Conservation (phyloP, 2,113 vertebrate genomes). For the Phodopus roborovskii region DNA sequence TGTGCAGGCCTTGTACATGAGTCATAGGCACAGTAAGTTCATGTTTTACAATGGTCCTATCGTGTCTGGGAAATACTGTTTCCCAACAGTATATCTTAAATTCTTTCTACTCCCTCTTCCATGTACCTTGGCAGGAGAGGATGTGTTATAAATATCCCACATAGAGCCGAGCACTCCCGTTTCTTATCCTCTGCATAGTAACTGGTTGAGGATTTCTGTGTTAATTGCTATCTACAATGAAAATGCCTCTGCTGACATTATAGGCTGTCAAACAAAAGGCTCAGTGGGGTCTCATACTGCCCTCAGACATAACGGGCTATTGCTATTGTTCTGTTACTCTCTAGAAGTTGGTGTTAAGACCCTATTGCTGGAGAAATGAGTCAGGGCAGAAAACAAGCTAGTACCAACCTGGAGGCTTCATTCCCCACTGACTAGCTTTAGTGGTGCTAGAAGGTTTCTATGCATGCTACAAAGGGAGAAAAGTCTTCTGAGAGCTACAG, state of each 20-base stretch:
- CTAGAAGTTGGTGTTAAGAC: background rate
- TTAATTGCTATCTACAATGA: background rate
- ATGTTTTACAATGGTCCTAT: background rate
- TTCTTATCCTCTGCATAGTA: background rate
- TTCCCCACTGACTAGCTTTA: background rate
- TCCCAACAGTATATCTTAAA: background rate
- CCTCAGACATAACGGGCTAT: background rate
- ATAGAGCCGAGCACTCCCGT: background rate
- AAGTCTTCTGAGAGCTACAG: background rate
- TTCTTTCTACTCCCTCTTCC: background rate
- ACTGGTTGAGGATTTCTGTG: background rate
- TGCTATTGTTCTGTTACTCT: background rate
- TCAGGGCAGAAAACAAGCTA: background rate
- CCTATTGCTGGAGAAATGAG: background rate
- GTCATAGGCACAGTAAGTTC: background rate
- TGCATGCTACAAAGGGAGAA: background rate
- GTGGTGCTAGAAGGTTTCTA: background rate
- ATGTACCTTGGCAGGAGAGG: background rate
- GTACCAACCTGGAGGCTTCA: background rate
- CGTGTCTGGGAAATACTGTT: background rate
- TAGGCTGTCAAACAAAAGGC: background rate
- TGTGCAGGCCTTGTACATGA: background rate
- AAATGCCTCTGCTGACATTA: background rate
- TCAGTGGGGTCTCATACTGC: background rate
- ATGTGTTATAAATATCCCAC: background rate